Evolutionary conservation across 2,797 vertebrate genomes (phyloP).

Genomic region (Eulemur coronatus): DNA sequence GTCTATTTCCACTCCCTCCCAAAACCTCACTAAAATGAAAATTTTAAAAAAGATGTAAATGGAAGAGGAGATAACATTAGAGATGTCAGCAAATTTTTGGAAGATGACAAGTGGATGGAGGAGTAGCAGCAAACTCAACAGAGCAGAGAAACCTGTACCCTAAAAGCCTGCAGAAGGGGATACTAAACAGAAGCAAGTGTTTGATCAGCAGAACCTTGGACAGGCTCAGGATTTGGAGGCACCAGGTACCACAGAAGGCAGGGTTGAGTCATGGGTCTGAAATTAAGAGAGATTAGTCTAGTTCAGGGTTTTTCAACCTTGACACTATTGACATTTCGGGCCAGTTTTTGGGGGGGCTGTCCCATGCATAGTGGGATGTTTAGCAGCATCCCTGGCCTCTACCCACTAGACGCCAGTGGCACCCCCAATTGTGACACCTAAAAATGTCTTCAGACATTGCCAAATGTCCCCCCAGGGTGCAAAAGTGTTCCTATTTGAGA

Average conservation of each 20-base stretch:
- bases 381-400: not conserved
- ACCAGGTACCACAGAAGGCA: conserved; percentile 57
- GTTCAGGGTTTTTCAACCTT: conserved; percentile 36
- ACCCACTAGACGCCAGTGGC: not conserved
- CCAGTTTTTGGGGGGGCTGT: not conserved
- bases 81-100: conserved; percentile 46
- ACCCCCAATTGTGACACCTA: not conserved
- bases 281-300: not conserved
- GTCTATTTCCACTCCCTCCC: conserved; percentile 44
- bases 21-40: conserved; percentile 54
- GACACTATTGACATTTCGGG: conserved; percentile 17
- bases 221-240: conserved; percentile 38
- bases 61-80: conserved; percentile 51
- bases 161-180: conserved; percentile 38
- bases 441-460: not conserved
- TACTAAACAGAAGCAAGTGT: not conserved
- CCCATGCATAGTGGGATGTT: not conserved
- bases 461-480: not conserved
- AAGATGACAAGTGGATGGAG: conserved; percentile 61
- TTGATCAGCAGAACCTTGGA: conserved; percentile 13
- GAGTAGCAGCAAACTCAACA: conserved; percentile 39
- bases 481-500: not conserved
- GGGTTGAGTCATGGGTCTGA: conserved; percentile 33
- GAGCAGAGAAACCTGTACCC: conserved; percentile 37
- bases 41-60: conserved; percentile 12